A percentile compares a stretch with the other conserved stretches of the same genome.
These are phyloP conservation scores for Corythaeola cristata DNA, from an alignment of 2,113 vertebrate species.

Conservation along the genomic window DNA sequence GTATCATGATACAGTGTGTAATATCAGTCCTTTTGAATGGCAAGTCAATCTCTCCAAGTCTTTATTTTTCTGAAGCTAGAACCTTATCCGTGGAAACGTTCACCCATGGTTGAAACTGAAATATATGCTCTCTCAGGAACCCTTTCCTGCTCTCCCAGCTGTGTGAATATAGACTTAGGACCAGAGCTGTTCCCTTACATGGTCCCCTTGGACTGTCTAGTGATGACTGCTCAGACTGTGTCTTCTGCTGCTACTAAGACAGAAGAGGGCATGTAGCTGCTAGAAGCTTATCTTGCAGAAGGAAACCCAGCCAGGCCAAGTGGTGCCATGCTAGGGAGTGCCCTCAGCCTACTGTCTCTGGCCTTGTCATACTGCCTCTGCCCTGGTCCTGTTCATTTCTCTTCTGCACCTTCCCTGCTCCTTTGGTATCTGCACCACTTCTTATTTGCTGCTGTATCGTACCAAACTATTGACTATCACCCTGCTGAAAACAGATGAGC, in stretches of 20 bases:
- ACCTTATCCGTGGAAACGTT: background rate
- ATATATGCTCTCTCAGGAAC: fast-evolving
- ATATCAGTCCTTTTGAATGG: background rate
- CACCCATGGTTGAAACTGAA: background rate
- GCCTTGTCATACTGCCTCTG: background rate
- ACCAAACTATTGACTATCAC: background rate
- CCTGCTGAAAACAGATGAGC: background rate
- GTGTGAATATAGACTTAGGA: background rate
- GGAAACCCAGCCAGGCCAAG: background rate
- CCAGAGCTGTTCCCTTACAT: background rate
- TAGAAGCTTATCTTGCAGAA: background rate
- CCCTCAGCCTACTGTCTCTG: background rate
- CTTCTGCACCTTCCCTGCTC: background rate
- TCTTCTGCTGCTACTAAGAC: background rate
- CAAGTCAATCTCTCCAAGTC: fast-evolving
- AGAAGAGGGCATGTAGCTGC: background rate
- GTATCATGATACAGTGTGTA: background rate
- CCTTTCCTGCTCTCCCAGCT: background rate
- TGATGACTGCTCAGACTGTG: background rate
- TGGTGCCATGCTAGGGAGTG: background rate
- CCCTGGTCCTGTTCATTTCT: background rate
- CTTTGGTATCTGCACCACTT: background rate
- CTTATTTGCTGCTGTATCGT: background rate
- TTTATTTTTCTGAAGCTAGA: background rate
- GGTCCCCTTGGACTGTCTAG: background rate